Base-by-base conservation (phyloP, 2,797 vertebrate genomes). In the Bradypus variegatus region DNA sequence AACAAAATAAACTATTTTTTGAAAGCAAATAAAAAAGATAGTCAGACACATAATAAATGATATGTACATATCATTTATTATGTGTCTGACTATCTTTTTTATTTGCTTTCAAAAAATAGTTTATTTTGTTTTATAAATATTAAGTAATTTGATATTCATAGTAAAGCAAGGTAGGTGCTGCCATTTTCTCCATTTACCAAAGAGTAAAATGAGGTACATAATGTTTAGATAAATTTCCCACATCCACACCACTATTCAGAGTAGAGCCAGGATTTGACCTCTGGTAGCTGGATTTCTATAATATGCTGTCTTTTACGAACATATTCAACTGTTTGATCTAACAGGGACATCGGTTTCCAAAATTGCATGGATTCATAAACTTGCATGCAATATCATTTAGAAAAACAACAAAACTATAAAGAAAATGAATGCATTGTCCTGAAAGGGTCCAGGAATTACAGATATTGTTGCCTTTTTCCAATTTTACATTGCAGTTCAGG, bases 271-370 rank as follows among this genome's bases (percentile, higher is more conserved):
- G 16, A 70, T 79, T 89, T 91, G 58, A 58, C 36, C 2, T 8
- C n/a, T 82, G 25, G 10, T 0, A 53, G 14, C 72, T 15, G 90
- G 14, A 5, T 60, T 75, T 31, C 9, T 79, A 83, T 50, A 10
- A 60, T 72, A 80, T 70, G 29, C 36, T 69, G 27, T 4, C 55
- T 65, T 79, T 81, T 62, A 21, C 25, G 53, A 33, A 25, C 12
- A 18, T 62, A 78, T 41, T 31, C 25, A 89, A 58, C 27, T 64
- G 36, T 87, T 92, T 58, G 10, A 48, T 83, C 31, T 77, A 76
- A 91, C 3, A 27, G 19, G 90, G 87, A 86, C 27, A 88, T 84
- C n/a, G 86, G 85, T 88, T 88, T 78, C 45, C 10, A 88, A 89
- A 89, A 76, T 83, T 79, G 0, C 15, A n/a, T 69, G 12, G 21